A percentile compares a stretch with the other conserved stretches of the same genome.
These are phyloP conservation scores for Xenopus laevis DNA, from an alignment of 2,113 vertebrate genomes.

Conservation along the genomic window DNA sequence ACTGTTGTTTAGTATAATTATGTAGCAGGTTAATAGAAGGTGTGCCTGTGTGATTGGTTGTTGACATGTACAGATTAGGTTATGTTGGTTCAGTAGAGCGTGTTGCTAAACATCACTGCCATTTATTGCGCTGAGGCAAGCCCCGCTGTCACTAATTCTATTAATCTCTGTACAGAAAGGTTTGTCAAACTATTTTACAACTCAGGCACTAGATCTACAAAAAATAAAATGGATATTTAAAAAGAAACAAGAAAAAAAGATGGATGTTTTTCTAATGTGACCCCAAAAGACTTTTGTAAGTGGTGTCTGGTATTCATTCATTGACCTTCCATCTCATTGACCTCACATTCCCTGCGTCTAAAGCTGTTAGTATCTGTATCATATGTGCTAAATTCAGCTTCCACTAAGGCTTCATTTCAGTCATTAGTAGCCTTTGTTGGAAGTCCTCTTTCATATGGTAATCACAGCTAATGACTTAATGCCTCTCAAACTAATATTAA, in stretches of 20 bases:
- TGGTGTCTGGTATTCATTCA: conserved; percentile 58
- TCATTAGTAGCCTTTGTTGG: conserved; percentile 43
- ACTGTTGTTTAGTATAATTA: too few relatives aligned
- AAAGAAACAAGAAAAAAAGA: conserved; percentile 26
- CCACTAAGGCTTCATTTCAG: conserved; percentile 47
- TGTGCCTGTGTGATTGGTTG: too few relatives aligned
- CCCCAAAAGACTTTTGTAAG: conserved; percentile 57
- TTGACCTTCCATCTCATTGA: conserved; percentile 58
- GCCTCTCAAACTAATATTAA: conserved; percentile 5
- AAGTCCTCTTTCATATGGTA: conserved; percentile 34
- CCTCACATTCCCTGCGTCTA: conserved; percentile 49
- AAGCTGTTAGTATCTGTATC: conserved; percentile 44
- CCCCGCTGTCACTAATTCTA: too few relatives aligned
- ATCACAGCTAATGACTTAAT: conserved; percentile 20
- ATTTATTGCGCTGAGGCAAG: too few relatives aligned
- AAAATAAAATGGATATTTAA: background rate
- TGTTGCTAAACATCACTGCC: too few relatives aligned
- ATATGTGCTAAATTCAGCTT: conserved; percentile 32
- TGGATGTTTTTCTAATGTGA: conserved; percentile 61
- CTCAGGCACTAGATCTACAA: background rate
- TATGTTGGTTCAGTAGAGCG: too few relatives aligned
- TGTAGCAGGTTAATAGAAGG: too few relatives aligned
- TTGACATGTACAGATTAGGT: too few relatives aligned
- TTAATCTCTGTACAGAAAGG: too few relatives aligned
- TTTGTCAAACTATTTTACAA: background rate